phyloP scores from a whole-genome alignment of 2,113 vertebrate genomes.

The Podiceps cristatus region DNA sequence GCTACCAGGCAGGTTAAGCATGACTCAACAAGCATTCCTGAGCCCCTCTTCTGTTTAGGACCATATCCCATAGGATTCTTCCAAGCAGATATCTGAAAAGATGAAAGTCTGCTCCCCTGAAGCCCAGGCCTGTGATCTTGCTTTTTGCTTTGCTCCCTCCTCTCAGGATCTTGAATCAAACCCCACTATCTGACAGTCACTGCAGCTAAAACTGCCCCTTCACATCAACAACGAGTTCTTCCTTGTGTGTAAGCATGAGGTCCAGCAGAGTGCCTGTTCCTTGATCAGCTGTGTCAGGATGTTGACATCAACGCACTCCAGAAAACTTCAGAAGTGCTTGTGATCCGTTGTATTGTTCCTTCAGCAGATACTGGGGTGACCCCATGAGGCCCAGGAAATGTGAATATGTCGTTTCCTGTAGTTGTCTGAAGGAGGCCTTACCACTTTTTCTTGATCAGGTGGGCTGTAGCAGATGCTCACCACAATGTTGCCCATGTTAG shows the following conservation, averaged over 20 bases:
- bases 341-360: background rate
- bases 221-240: background rate
- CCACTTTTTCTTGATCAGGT: background rate
- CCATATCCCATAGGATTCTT: background rate
- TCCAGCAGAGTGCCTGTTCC: background rate
- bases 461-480: background rate
- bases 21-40: background rate
- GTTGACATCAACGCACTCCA: background rate
- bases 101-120: background rate
- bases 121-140: background rate
- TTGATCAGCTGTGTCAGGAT: background rate
- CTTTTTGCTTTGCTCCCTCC: background rate
- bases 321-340: background rate
- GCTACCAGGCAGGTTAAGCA: background rate
- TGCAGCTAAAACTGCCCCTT: background rate
- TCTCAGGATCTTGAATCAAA: background rate
- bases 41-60: background rate
- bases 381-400: background rate
- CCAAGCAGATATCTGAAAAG: background rate
- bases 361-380: background rate
- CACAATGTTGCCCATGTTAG: fast-evolving
- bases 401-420: background rate
- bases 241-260: background rate
- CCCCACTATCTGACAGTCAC: background rate
- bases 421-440: background rate